Evolutionary conservation across 1,140 invertebrate genomes (phyloP).

Genomic region (Sarcophaga bullata): DNA sequence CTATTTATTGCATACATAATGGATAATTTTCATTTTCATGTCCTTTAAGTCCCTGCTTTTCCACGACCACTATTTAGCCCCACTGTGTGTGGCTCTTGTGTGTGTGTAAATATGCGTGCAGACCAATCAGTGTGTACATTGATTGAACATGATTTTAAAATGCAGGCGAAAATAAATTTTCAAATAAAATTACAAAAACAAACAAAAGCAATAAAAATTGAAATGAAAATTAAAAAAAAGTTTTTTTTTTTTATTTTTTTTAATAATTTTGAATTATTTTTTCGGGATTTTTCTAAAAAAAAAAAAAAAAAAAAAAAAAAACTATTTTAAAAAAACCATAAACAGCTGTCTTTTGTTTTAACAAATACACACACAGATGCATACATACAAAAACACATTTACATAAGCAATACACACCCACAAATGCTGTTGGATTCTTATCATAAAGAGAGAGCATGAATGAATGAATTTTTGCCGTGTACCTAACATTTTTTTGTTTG

Average conservation of each 20-base stretch:
- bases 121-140: conserved; percentile 23
- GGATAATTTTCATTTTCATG: too few species aligned
- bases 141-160: conserved; percentile 15
- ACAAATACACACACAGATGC: too few species aligned
- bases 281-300: not conserved
- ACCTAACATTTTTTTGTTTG: not conserved
- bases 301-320: not conserved
- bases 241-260: too few species aligned
- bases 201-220: not conserved
- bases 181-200: not conserved
- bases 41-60: too few species aligned
- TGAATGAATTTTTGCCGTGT: conserved; percentile 20
- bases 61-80: too few species aligned
- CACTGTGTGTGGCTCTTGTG: not conserved
- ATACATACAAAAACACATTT: not conserved
- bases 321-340: not conserved
- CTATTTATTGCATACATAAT: too few species aligned
- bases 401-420: not conserved
- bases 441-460: conserved; percentile 1
- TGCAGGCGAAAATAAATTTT: not conserved
- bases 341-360: not conserved
- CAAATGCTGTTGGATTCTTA: too few species aligned
- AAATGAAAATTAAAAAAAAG: not conserved
- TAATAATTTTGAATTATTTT: too few species aligned
- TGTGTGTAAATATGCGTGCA: not conserved